A percentile compares a stretch with the other conserved stretches of the same genome.
Evolutionary conservation across 2,113 vertebrate genomes (phyloP).

Genomic region (Regulus satrapa): DNA sequence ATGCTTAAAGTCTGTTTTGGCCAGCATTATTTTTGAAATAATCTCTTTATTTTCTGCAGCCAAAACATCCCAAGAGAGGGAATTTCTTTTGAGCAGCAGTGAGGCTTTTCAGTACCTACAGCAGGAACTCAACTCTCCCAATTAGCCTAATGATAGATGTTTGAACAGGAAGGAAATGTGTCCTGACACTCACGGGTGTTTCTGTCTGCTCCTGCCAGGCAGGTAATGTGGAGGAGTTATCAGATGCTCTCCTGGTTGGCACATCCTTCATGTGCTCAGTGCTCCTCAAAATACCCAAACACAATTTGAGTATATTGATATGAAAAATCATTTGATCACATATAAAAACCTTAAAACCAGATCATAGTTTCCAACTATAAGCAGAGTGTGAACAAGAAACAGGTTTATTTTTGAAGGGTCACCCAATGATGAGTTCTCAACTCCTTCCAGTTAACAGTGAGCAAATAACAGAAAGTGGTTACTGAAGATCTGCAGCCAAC

Average conservation of each 20-base stretch:
- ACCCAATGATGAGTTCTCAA: neutral
- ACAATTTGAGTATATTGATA: neutral
- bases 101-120: neutral
- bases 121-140: neutral
- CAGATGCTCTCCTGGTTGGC: neutral
- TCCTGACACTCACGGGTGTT: neutral
- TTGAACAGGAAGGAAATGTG: neutral
- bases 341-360: neutral
- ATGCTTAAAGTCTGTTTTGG: neutral
- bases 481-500: neutral
- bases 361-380: neutral
- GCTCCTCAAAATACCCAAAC: neutral
- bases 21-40: neutral
- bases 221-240: neutral
- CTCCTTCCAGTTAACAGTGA: neutral
- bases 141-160: fast-evolving
- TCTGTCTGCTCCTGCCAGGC: neutral
- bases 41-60: neutral
- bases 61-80: neutral
- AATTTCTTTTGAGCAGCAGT: neutral
- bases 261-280: neutral
- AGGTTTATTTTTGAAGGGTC: neutral
- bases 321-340: neutral
- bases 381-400: neutral
- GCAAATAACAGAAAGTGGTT: neutral